Percentiles rank a stretch among this genome's conserved stretches.
Conservation (phyloP, 2,888 invertebrate genomes). For the Eupelmus urozonus region DNA sequence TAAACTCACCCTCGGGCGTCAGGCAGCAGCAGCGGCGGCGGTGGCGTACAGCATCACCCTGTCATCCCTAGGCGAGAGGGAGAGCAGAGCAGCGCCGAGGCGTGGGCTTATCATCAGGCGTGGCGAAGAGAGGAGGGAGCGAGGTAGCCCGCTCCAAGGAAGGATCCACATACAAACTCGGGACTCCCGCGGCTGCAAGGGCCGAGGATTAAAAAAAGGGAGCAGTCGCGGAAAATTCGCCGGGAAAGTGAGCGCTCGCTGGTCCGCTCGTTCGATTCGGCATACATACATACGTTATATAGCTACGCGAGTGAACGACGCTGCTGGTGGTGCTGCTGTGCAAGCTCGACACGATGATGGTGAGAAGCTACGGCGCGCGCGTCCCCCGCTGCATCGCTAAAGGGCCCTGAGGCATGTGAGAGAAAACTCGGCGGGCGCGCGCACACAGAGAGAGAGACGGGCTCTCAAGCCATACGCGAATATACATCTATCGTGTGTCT, state of each 20-base stretch:
- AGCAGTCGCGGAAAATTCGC: neutral
- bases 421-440: constrained; percentile 2
- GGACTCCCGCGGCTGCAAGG: neutral
- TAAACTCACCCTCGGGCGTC: constrained; percentile 11
- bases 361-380: neutral
- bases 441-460: too few species aligned
- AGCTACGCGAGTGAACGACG: constrained; percentile 22
- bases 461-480: neutral
- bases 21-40: constrained; percentile 11
- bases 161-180: neutral
- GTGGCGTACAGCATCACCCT: constrained; percentile 15
- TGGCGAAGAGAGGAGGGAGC: constrained; percentile 37
- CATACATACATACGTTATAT: neutral
- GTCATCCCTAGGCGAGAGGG: constrained; percentile 9
- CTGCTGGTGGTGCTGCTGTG: neutral
- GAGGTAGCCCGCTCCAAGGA: neutral
- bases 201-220: neutral
- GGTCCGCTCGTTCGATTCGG: neutral
- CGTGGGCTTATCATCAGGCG: constrained; percentile 56
- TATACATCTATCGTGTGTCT: neutral
- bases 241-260: neutral
- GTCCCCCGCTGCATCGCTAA: neutral
- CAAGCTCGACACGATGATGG: neutral
- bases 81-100: constrained; percentile 23
- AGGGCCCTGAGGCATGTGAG: neutral